Evolutionary conservation across 2,113 vertebrate species (phyloP).

Genomic region (Megaceryle maxima): DNA sequence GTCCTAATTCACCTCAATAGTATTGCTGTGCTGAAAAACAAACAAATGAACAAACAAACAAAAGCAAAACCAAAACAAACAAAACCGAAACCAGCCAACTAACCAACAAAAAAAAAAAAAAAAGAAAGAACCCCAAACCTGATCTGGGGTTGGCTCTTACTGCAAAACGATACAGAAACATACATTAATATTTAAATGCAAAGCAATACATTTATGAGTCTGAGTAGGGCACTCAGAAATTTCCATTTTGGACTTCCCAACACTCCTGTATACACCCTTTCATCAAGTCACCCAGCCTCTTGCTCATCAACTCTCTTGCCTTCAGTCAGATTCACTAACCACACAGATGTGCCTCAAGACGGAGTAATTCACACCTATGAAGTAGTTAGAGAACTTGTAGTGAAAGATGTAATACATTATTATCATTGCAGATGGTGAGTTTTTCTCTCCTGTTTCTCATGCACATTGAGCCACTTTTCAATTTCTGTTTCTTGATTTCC

Average conservation of each 20-base stretch:
- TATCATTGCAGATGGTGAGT: neutral
- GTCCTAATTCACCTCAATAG: neutral
- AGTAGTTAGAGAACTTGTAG: neutral
- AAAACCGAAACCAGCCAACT: no score
- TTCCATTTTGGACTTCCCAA: neutral
- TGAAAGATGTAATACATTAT: neutral
- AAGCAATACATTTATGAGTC: neutral
- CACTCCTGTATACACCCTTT: accelerated
- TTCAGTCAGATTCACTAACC: neutral
- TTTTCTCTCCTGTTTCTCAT: neutral
- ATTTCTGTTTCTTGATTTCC: neutral
- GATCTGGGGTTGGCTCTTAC: neutral
- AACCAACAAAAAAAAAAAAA: no score
- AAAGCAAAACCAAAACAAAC: no score
- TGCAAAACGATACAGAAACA: neutral
- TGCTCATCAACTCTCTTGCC: neutral
- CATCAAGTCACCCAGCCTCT: neutral
- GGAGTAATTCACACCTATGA: neutral
- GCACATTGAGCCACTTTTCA: neutral
- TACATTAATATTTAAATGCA: neutral
- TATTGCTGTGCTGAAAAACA: neutral
- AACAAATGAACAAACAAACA: no score
- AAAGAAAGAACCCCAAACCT: no score
- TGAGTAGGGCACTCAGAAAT: neutral
- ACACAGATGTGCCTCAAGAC: neutral